Base-by-base conservation (phyloP, 2,888 invertebrate species). In the Zeuzera pyrina region DNA sequence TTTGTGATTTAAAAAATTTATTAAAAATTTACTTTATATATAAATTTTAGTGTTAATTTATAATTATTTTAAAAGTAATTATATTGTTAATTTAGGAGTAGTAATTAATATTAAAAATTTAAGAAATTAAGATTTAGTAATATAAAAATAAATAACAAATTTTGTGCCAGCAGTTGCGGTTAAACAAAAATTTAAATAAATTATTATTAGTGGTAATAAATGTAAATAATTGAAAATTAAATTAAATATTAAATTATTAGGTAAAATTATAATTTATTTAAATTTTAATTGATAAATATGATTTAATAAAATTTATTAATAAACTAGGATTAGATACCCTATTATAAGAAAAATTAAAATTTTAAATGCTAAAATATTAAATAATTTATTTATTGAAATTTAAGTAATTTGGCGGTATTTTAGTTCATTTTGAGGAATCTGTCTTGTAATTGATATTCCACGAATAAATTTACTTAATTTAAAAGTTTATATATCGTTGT, bases 141-240 rank as follows among this genome's bases (percentile, higher is more conserved):
- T 77, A 73, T 72, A 54, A 52, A 57, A 66, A 86, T 74, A 85
- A 85, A 74, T 84, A 79, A 85, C 84, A 63, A 85, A 87, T 78
- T 84, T 87, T 87, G 87, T 87, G 87, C 87, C 87, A 89, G 88
- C 88, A 87, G 84, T 85, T 85, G 88, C 88, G 88, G 86, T 88
- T 88, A 88, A 54, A 87, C 88, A 86, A 81, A 79, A 78, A 57
- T 84, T 84, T 65, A 78, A 78, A 66, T 84, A 66, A 86, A 85
- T 84, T 78, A n/a, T 73, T 79, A 63, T 85, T 72, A 64, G 64
- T 65, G 46, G 50, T 57, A 76, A 63, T 69, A 40, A 68, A 55
- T 67, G 57, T 52, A 49, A 42, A 44, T 47, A 29, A 30, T 10
- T 12, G n/a, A n/a, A n/a, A 51, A 56, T 65, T 59, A 65, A 59